These are phyloP conservation scores for Hemithea aestivaria DNA, from an alignment of 2,888 invertebrate species.

Conservation along the genomic window DNA sequence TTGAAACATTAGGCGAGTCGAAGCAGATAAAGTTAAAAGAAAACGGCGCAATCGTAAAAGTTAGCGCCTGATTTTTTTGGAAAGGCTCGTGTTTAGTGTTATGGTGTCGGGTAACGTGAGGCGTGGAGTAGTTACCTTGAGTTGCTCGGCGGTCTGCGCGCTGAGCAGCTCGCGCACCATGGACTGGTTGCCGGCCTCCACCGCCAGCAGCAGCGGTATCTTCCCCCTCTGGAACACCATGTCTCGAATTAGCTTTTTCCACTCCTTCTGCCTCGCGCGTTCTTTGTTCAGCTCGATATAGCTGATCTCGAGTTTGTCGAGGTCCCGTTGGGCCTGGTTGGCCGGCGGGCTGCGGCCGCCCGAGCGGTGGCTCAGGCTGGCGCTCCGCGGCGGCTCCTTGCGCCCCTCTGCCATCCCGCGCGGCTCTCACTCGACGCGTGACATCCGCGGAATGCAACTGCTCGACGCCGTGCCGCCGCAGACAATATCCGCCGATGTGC, in stretches of 20 bases:
- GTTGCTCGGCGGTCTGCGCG: slow-evolving; percentile 92
- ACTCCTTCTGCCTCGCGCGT: slow-evolving; percentile 72
- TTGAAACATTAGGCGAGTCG: slow-evolving; percentile 18
- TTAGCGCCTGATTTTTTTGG: slow-evolving; percentile 12
- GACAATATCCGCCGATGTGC: slow-evolving; percentile 62
- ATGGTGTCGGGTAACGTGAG: slow-evolving; percentile 9
- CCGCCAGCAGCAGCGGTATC: slow-evolving; percentile 94
- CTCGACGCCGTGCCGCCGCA: slow-evolving; percentile 62
- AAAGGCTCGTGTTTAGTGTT: slow-evolving; percentile 11
- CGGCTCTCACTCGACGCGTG: slow-evolving; percentile 53
- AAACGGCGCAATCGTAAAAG: slow-evolving; percentile 17
- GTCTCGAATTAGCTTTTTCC: slow-evolving; percentile 79
- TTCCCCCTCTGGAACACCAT: slow-evolving; percentile 90
- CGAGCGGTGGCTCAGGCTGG: slow-evolving; percentile 42
- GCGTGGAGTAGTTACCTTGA: slow-evolving; percentile 76
- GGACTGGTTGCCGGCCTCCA: slow-evolving; percentile 96
- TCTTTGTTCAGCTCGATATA: slow-evolving; percentile 75
- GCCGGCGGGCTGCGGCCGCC: slow-evolving; percentile 55
- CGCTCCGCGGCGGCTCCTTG: slow-evolving; percentile 53
- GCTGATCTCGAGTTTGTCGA: slow-evolving; percentile 71
- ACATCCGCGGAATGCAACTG: slow-evolving; percentile 58
- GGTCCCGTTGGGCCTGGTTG: slow-evolving; percentile 50
- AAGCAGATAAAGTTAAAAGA: slow-evolving; percentile 16
- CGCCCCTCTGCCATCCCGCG: slow-evolving; percentile 47
- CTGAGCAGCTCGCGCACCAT: slow-evolving; percentile 96